These are phyloP conservation scores for Apamea epomidion DNA, from an alignment of 2,888 invertebrate species.

Conservation along the genomic window DNA sequence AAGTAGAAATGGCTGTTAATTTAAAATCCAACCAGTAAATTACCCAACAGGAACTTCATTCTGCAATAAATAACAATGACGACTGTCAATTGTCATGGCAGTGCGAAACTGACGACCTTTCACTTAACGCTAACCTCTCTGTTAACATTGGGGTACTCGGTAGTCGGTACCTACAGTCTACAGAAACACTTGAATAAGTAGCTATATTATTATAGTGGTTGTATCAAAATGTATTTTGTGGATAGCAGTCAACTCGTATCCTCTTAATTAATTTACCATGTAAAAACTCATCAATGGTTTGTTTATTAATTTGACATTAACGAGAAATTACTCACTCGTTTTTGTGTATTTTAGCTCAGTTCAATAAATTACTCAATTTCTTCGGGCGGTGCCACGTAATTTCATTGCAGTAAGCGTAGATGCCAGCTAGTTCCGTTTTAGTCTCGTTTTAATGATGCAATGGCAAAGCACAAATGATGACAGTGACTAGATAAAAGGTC, in stretches of 20 bases:
- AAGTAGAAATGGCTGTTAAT: background rate
- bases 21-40: conserved; percentile 4
- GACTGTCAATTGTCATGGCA: conserved; percentile 15
- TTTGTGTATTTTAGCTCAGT: background rate
- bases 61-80: conserved; percentile 9
- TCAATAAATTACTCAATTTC: background rate
- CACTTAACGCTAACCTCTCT: conserved; percentile 25
- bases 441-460: background rate
- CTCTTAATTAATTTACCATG: background rate
- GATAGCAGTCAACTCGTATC: no score
- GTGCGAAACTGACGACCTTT: conserved; percentile 33
- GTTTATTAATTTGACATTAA: conserved; percentile 8
- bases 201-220: background rate
- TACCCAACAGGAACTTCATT: conserved; percentile 6
- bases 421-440: background rate
- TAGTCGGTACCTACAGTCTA: background rate
- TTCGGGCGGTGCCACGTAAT: background rate
- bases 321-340: background rate
- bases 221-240: background rate
- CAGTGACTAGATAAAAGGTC: background rate
- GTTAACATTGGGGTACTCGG: conserved; percentile 7
- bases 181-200: conserved; percentile 3
- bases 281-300: conserved; percentile 7
- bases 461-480: background rate
- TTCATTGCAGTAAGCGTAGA: background rate